phyloP scores from a whole-genome alignment of 1,140 invertebrate genomes.

The Calephelis nemesis region DNA sequence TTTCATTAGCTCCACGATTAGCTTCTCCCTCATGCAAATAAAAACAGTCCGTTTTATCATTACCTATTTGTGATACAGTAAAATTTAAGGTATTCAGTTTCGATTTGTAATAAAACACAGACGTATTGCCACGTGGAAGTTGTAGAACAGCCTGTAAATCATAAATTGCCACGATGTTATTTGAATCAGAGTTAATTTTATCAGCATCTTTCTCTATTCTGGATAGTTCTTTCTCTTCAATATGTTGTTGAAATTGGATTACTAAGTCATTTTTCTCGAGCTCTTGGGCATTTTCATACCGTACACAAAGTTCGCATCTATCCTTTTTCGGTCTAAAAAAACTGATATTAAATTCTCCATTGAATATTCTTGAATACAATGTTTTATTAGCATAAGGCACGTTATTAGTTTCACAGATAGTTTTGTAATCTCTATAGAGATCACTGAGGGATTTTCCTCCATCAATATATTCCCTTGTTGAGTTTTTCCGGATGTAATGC shows the following conservation, averaged over 20 bases:
- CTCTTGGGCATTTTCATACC: background rate
- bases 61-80: slow-evolving; percentile 22
- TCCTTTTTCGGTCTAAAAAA: slow-evolving; percentile 3
- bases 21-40: slow-evolving; percentile 13
- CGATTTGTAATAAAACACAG: slow-evolving; percentile 27
- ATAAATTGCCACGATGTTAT: slow-evolving; percentile 8
- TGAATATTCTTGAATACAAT: slow-evolving; percentile 12
- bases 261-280: background rate
- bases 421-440: slow-evolving; percentile 27
- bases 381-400: slow-evolving; percentile 1
- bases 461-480: slow-evolving; percentile 29
- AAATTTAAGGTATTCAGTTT: slow-evolving; percentile 28
- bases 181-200: slow-evolving; percentile 8
- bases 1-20: slow-evolving; percentile 21
- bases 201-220: background rate
- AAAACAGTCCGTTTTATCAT: slow-evolving; percentile 23
- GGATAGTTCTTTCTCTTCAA: background rate
- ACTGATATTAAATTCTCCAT: slow-evolving; percentile 16
- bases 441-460: slow-evolving; percentile 26
- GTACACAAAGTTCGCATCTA: slow-evolving; percentile 5
- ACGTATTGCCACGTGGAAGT: slow-evolving; percentile 16
- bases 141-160: slow-evolving; percentile 8
- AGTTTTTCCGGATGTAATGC: slow-evolving; percentile 25
- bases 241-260: background rate
- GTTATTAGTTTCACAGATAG: background rate